Evolutionary conservation across 2,797 vertebrate genomes (phyloP).

Genomic region (Hydrocynus forskahlii): DNA sequence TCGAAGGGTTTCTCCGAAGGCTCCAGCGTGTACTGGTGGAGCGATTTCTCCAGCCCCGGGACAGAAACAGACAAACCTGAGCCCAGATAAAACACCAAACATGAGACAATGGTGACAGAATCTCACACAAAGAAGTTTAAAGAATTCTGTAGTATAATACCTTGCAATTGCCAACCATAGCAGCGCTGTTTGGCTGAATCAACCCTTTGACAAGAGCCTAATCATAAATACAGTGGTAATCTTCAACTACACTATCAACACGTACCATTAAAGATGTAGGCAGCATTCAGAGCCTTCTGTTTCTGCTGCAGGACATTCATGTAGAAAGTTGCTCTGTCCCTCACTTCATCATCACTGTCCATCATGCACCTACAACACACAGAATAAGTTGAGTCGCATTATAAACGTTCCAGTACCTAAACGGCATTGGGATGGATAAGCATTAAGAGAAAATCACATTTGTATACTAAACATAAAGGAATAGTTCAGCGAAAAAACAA

Average conservation of each 20-base stretch:
- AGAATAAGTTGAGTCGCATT: background rate
- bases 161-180: too few species aligned
- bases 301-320: constrained; percentile 95
- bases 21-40: constrained; percentile 94
- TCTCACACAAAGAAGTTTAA: too few species aligned
- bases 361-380: constrained; percentile 89
- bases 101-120: background rate
- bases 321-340: constrained; percentile 97
- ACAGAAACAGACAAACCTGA: constrained; percentile 91
- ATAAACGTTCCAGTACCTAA: background rate
- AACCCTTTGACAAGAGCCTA: background rate
- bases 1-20: constrained; percentile 95
- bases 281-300: constrained; percentile 92
- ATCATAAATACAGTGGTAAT: background rate
- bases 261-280: constrained; percentile 94
- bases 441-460: too few species aligned
- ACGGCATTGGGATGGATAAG: too few species aligned
- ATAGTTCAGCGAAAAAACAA: too few species aligned
- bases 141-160: too few species aligned
- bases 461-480: too few species aligned
- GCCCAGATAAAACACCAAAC: background rate
- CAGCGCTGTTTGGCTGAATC: too few species aligned
- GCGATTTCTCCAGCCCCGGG: constrained; percentile 93
- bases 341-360: constrained; percentile 96
- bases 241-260: too few species aligned